Evolutionary conservation across 1,140 invertebrate genomes (phyloP).

Genomic region (Mercenaria mercenaria): DNA sequence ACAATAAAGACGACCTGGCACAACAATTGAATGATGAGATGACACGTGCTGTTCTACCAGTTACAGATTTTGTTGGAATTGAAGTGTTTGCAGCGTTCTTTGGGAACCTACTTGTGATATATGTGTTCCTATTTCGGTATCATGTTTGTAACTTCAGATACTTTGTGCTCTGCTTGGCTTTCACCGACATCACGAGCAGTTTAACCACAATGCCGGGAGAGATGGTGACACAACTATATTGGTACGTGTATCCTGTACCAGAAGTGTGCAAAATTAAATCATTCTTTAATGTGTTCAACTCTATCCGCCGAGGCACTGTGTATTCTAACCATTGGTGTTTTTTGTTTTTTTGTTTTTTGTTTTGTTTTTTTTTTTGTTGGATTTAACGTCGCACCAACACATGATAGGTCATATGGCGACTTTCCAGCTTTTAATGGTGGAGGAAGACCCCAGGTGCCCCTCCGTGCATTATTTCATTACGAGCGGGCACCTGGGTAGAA

Average conservation of each 20-base stretch:
- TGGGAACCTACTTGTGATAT: slow-evolving; percentile 73
- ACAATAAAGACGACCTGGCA: slow-evolving; percentile 47
- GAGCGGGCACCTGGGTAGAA: no score
- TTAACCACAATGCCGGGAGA: slow-evolving; percentile 74
- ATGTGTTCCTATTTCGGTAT: slow-evolving; percentile 65
- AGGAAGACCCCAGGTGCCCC: no score
- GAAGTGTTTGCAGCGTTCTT: slow-evolving; percentile 68
- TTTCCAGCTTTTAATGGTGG: no score
- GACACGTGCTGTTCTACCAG: slow-evolving; percentile 55
- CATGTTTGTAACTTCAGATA: slow-evolving; percentile 65
- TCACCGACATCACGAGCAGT: slow-evolving; percentile 73
- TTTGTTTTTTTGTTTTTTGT: no score
- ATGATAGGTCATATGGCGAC: no score
- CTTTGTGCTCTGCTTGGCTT: slow-evolving; percentile 72
- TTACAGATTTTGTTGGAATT: slow-evolving; percentile 63
- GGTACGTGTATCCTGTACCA: slow-evolving; percentile 72
- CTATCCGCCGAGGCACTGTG: no score
- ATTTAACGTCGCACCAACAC: no score
- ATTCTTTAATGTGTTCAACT: slow-evolving; percentile 72
- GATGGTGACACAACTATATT: slow-evolving; percentile 72
- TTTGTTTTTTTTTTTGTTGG: no score
- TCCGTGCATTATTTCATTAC: no score
- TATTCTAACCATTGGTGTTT: no score
- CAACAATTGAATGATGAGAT: slow-evolving; percentile 63
- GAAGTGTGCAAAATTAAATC: slow-evolving; percentile 70